Evolutionary conservation across 2,113 vertebrate species (phyloP).

Genomic region (Ptilonorhynchus violaceus): DNA sequence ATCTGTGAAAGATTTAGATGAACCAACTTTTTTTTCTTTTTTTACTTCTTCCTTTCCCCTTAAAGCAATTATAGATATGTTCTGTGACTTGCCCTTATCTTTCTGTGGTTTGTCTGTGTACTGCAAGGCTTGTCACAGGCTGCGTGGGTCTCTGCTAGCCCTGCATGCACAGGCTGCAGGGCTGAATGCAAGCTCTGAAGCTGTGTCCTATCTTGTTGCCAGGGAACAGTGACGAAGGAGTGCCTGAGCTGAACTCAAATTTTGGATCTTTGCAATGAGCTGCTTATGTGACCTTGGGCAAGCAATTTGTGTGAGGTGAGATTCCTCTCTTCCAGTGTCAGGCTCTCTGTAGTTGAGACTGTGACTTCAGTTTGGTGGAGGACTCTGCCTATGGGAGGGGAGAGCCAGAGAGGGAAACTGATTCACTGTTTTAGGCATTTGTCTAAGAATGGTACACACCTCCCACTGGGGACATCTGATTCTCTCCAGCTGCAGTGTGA

Average conservation of each 20-base stretch:
- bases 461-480: neutral
- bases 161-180: neutral
- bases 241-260: neutral
- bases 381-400: neutral
- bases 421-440: neutral
- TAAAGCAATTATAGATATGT: neutral
- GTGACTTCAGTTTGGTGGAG: neutral
- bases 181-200: neutral
- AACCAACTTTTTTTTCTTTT: neutral
- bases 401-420: neutral
- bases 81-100: neutral
- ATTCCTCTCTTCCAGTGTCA: neutral
- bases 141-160: neutral
- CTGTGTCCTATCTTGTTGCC: neutral
- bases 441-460: neutral
- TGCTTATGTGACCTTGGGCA: neutral
- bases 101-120: neutral
- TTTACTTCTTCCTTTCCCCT: neutral
- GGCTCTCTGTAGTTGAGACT: neutral
- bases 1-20: neutral
- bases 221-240: neutral
- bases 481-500: neutral
- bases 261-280: neutral
- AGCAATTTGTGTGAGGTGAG: neutral
- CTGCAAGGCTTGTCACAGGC: neutral